Conservation (phyloP, 2,113 vertebrate genomes). For the Acrocephalus arundinaceus region DNA sequence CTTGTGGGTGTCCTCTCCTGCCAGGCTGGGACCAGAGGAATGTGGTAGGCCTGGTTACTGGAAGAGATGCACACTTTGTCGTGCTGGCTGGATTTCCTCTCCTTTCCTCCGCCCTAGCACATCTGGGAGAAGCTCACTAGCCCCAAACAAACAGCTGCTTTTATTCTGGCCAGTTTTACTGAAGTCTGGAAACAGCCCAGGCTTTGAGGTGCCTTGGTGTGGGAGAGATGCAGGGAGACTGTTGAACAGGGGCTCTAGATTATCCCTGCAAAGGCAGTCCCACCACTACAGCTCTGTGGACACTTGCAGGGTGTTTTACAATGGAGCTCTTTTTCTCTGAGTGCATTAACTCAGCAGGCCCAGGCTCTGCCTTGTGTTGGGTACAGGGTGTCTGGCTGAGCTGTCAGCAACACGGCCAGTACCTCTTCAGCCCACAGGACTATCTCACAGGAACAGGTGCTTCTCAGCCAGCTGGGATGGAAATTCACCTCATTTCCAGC, state of each 20-base stretch:
- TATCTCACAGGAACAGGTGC: background rate
- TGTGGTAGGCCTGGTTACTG: background rate
- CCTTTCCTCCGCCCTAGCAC: background rate
- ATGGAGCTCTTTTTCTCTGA: background rate
- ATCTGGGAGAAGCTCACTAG: background rate
- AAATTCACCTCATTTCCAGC: background rate
- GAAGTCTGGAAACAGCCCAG: background rate
- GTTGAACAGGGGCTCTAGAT: background rate
- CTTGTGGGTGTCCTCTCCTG: background rate
- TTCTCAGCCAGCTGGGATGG: background rate
- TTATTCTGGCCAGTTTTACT: background rate
- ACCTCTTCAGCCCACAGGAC: background rate
- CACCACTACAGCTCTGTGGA: rapidly evolving
- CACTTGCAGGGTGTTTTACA: background rate
- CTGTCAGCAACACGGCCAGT: background rate
- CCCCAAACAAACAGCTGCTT: background rate
- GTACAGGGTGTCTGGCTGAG: background rate
- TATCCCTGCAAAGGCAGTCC: background rate
- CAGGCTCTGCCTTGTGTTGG: background rate
- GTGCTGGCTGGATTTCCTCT: background rate
- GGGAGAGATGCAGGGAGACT: background rate
- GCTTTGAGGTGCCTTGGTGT: background rate
- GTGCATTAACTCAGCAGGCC: background rate
- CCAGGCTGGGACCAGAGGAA: background rate
- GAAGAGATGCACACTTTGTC: background rate